Percentiles rank a stretch among this genome's conserved stretches.
Evolutionary conservation across 2,888 invertebrate genomes (phyloP).

Genomic region (Axea sp.): DNA sequence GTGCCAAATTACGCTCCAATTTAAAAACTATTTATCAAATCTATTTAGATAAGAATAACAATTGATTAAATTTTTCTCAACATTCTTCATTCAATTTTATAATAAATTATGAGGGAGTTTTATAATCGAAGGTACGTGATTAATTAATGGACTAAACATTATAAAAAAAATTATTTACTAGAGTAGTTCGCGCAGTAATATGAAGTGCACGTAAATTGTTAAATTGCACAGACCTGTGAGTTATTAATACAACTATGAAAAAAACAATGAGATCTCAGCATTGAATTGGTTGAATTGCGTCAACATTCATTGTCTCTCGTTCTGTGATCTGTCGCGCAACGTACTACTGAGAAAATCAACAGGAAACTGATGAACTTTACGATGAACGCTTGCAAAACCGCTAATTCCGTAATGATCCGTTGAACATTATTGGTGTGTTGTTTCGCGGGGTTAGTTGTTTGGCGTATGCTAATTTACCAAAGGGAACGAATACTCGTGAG

Average conservation of each 20-base stretch:
- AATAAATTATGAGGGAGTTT: too few species aligned
- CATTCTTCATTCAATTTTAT: too few species aligned
- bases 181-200: too few species aligned
- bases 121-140: too few species aligned
- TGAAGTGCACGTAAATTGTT: too few species aligned
- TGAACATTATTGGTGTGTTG: constrained; percentile 26
- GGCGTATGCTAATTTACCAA: constrained; percentile 55
- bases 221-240: neutral
- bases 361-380: constrained; percentile 44
- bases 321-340: constrained; percentile 17
- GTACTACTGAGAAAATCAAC: constrained; percentile 58
- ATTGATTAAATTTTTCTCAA: too few species aligned
- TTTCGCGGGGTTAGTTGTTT: constrained; percentile 26
- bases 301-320: constrained; percentile 35
- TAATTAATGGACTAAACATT: too few species aligned
- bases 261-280: constrained; percentile 3
- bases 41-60: too few species aligned
- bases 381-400: constrained; percentile 17
- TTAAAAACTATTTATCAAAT: too few species aligned
- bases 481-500: constrained; percentile 21
- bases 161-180: too few species aligned
- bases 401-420: constrained; percentile 22
- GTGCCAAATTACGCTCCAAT: too few species aligned
- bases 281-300: constrained; percentile 33
- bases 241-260: neutral